Evolutionary conservation across 2,797 vertebrate species (phyloP).

Genomic region (Triplophysa bombifrons): DNA sequence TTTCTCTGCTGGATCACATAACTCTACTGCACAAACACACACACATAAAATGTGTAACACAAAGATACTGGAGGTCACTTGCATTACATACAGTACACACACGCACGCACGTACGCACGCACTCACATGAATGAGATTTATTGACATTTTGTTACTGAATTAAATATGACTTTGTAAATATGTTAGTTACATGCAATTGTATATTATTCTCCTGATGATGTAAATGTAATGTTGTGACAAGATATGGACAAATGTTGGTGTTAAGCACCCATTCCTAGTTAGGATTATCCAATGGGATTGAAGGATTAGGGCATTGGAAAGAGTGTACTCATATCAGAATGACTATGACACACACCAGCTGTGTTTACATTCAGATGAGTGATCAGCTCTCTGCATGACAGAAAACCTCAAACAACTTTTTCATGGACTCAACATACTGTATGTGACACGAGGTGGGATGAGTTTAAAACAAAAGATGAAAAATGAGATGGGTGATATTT

Average conservation of each 20-base stretch:
- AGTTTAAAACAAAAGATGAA: constrained; percentile 19
- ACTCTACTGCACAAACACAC: not conserved
- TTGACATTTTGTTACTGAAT: not conserved
- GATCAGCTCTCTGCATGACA: constrained; percentile 2
- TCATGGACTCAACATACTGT: not conserved
- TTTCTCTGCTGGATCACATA: constrained; percentile 40
- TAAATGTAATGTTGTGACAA: not conserved
- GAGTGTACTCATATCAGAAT: constrained; percentile 41
- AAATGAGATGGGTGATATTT: constrained; percentile 33
- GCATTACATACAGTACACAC: not conserved
- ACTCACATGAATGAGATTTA: constrained; percentile 11
- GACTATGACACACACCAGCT: constrained; percentile 27
- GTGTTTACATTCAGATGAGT: constrained; percentile 7
- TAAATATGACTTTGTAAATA: constrained; percentile 11
- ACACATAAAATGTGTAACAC: constrained; percentile 43
- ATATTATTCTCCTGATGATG: not conserved
- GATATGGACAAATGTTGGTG: constrained; percentile 59
- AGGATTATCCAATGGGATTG: constrained; percentile 79
- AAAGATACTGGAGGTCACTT: not conserved
- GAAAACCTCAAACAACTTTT: not conserved
- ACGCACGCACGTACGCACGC: not conserved
- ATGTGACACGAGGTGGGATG: not conserved
- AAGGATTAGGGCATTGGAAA: constrained; percentile 74
- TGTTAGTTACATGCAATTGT: not conserved
- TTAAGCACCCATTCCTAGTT: constrained; percentile 69